Conservation (phyloP, 1,140 invertebrate genomes). For the Hestina assimilis region DNA sequence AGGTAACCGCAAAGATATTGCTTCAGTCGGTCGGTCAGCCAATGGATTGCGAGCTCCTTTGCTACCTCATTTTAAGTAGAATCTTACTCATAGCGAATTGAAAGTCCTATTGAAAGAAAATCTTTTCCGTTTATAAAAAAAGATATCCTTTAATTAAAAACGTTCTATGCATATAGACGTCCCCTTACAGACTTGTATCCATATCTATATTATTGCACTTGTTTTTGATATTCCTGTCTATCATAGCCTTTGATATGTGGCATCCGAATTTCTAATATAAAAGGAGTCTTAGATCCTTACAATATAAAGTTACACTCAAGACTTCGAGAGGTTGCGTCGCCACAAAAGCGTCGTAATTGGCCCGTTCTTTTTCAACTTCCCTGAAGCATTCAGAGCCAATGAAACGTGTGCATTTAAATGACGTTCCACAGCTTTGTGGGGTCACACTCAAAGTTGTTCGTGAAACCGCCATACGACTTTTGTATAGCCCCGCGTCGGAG, state of each 20-base stretch:
- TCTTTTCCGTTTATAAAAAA: slow-evolving; percentile 8
- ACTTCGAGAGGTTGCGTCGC: slow-evolving; percentile 68
- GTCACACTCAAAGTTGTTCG: slow-evolving; percentile 73
- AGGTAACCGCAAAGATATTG: slow-evolving; percentile 46
- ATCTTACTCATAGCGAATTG: slow-evolving; percentile 5
- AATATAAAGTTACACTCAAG: slow-evolving; percentile 71
- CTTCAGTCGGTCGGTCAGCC: slow-evolving; percentile 37
- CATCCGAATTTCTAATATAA: slow-evolving; percentile 41
- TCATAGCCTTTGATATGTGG: slow-evolving; percentile 20
- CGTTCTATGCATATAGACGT: neutral
- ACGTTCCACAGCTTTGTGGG: slow-evolving; percentile 76
- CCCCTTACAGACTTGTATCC: no score
- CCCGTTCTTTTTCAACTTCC: slow-evolving; percentile 76
- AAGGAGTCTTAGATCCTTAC: slow-evolving; percentile 53
- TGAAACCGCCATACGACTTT: slow-evolving; percentile 68
- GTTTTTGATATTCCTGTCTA: neutral
- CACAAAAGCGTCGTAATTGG: slow-evolving; percentile 77
- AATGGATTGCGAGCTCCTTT: slow-evolving; percentile 35
- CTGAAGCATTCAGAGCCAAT: slow-evolving; percentile 76
- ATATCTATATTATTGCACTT: neutral
- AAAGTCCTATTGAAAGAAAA: slow-evolving; percentile 14
- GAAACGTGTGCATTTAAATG: slow-evolving; percentile 79
- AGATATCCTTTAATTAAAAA: neutral
- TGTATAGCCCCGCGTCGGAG: slow-evolving; percentile 56
- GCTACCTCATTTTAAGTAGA: slow-evolving; percentile 18